Evolutionary conservation across 2,888 invertebrate species (phyloP).

Genomic region (Caenorhabditis drosophilae): DNA sequence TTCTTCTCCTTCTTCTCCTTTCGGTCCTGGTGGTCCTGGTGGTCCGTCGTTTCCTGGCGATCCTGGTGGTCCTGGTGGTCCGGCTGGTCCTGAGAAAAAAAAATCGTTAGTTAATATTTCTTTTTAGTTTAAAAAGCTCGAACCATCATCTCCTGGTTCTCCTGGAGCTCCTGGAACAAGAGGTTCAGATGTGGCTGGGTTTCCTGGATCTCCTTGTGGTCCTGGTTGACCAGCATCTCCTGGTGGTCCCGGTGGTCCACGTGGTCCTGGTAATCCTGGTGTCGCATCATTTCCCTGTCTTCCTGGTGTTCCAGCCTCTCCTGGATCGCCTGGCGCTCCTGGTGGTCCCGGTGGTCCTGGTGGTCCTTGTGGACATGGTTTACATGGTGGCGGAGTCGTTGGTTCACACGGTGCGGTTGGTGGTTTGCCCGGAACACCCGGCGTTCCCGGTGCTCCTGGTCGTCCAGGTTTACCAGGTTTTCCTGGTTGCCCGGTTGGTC

Average conservation of each 20-base stretch:
- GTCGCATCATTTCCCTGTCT: slow-evolving; percentile 54
- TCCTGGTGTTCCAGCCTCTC: slow-evolving; percentile 61
- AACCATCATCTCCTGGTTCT: slow-evolving; percentile 58
- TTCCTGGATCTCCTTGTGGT: slow-evolving; percentile 54
- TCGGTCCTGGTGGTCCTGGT: slow-evolving; percentile 54
- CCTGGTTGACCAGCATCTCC: slow-evolving; percentile 55
- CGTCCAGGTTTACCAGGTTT: slow-evolving; percentile 56
- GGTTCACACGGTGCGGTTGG: slow-evolving; percentile 54
- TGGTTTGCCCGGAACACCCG: slow-evolving; percentile 53
- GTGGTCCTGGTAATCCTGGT: slow-evolving; percentile 48
- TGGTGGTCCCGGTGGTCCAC: slow-evolving; percentile 51
- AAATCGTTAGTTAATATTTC: no score
- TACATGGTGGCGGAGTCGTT: slow-evolving; percentile 56
- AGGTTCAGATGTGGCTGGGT: slow-evolving; percentile 48
- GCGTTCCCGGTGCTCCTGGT: slow-evolving; percentile 59
- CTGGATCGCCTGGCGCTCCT: slow-evolving; percentile 63
- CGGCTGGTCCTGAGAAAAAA: slow-evolving; percentile 44
- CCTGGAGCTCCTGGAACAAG: slow-evolving; percentile 56
- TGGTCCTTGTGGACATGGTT: slow-evolving; percentile 57
- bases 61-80: slow-evolving; percentile 58
- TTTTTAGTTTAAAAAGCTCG: slow-evolving; percentile 6
- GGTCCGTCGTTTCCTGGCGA: slow-evolving; percentile 61
- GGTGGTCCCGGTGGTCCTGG: slow-evolving; percentile 58
- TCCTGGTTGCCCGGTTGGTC: slow-evolving; percentile 62
- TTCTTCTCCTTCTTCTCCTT: slow-evolving; percentile 39